phyloP scores from a whole-genome alignment of 2,888 invertebrate species.

The Dermolepida albohirtum region DNA sequence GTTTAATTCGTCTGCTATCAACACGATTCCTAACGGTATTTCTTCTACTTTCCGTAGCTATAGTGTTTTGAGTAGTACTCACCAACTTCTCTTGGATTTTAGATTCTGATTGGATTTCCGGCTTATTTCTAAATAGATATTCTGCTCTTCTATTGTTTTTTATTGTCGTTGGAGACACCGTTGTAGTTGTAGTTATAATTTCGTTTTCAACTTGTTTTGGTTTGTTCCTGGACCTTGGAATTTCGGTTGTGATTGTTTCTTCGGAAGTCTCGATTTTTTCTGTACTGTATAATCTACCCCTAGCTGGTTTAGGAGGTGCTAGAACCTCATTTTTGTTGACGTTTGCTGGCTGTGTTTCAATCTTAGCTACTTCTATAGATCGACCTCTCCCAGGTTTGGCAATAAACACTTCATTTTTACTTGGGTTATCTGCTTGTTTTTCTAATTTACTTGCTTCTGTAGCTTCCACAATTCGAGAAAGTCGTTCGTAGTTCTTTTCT shows the following conservation, averaged over 20 bases:
- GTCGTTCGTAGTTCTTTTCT: neutral
- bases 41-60: conserved; percentile 17
- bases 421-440: neutral
- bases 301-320: too few relatives aligned
- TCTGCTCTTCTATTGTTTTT: conserved; percentile 8
- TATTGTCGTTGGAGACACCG: neutral
- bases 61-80: conserved; percentile 7
- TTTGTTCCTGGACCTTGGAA: conserved; percentile 5
- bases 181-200: neutral
- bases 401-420: conserved; percentile 15
- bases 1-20: conserved; percentile 1
- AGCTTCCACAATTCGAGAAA: neutral
- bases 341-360: too few relatives aligned
- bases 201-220: conserved; percentile 2
- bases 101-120: conserved; percentile 23
- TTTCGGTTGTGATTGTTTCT: conserved; percentile 1
- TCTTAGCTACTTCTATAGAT: too few relatives aligned
- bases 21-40: conserved; percentile 13
- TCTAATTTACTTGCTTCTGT: conserved; percentile 8
- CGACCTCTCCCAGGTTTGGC: conserved; percentile 1
- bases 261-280: conserved; percentile 8
- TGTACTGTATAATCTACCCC: neutral
- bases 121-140: conserved; percentile 1
- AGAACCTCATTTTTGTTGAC: too few relatives aligned
- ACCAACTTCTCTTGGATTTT: conserved; percentile 26